A percentile compares a stretch with the other conserved stretches of the same genome.
phyloP scores from a whole-genome alignment of 2,888 invertebrate species.

The Thereva nobilitata region DNA sequence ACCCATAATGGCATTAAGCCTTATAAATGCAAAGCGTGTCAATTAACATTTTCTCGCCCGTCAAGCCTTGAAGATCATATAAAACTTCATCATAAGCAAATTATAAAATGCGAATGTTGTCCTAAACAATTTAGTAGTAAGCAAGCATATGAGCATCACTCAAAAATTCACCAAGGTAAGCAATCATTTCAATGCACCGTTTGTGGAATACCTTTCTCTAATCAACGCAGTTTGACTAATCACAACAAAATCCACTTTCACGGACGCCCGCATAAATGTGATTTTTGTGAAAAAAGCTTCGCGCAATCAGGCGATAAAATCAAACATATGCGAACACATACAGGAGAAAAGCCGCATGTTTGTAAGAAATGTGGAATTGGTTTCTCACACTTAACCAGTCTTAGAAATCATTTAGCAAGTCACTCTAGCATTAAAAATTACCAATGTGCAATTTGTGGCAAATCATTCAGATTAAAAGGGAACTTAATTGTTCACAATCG shows the following conservation, averaged over 20 bases:
- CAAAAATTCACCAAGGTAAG: constrained; percentile 49
- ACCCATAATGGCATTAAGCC: constrained; percentile 42
- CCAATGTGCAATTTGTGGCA: constrained; percentile 37
- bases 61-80: constrained; percentile 62
- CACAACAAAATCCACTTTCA: constrained; percentile 35
- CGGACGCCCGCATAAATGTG: constrained; percentile 39
- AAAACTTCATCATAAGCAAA: constrained; percentile 55
- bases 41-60: constrained; percentile 61
- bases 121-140: constrained; percentile 57
- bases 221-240: constrained; percentile 9
- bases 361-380: constrained; percentile 36
- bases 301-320: constrained; percentile 29
- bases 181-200: constrained; percentile 17
- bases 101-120: constrained; percentile 58
- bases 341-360: constrained; percentile 38
- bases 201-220: constrained; percentile 36
- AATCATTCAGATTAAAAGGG: constrained; percentile 29
- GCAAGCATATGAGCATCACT: constrained; percentile 59
- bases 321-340: constrained; percentile 39
- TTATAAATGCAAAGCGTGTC: constrained; percentile 59
- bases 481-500: constrained; percentile 37
- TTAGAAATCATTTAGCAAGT: constrained; percentile 35
- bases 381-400: constrained; percentile 34
- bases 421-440: constrained; percentile 24
- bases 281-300: constrained; percentile 38